These are phyloP conservation scores for Taxidea taxus DNA, from an alignment of 2,113 vertebrate genomes.

Conservation along the genomic window DNA sequence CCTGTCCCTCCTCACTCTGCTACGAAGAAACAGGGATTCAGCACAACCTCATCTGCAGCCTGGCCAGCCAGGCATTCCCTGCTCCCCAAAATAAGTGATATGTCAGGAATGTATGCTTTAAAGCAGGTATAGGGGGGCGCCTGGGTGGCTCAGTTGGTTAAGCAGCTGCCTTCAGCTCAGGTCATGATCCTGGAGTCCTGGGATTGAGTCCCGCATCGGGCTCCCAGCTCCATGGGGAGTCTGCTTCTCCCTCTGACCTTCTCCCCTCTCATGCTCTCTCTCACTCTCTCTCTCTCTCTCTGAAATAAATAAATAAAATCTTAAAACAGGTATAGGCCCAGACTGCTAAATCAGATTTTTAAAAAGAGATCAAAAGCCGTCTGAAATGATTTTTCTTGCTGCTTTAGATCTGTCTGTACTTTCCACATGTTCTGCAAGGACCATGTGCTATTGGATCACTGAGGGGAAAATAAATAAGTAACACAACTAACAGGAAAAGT, in stretches of 20 bases:
- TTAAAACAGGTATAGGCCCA: not conserved
- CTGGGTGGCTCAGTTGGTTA: too few species aligned
- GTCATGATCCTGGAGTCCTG: too few species aligned
- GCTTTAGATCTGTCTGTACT: not conserved
- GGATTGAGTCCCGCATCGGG: too few species aligned
- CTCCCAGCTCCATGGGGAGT: too few species aligned
- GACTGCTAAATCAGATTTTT: not conserved
- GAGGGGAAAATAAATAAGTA: not conserved
- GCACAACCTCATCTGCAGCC: not conserved
- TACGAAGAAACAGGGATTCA: not conserved
- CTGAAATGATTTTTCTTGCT: conserved; percentile 12
- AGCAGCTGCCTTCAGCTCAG: too few species aligned
- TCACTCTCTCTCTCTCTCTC: too few species aligned
- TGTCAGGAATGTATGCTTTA: not conserved
- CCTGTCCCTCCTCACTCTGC: not conserved
- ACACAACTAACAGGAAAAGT: not conserved
- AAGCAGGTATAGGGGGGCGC: not conserved
- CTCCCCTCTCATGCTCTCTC: too few species aligned
- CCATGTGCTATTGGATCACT: not conserved
- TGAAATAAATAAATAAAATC: too few species aligned
- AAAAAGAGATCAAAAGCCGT: not conserved
- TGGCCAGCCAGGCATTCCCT: not conserved
- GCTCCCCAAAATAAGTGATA: not conserved
- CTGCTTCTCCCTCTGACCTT: too few species aligned
- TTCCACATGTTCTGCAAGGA: not conserved